These are phyloP conservation scores for Hoplias malabaricus DNA, from an alignment of 2,113 vertebrate genomes.

Conservation along the genomic window DNA sequence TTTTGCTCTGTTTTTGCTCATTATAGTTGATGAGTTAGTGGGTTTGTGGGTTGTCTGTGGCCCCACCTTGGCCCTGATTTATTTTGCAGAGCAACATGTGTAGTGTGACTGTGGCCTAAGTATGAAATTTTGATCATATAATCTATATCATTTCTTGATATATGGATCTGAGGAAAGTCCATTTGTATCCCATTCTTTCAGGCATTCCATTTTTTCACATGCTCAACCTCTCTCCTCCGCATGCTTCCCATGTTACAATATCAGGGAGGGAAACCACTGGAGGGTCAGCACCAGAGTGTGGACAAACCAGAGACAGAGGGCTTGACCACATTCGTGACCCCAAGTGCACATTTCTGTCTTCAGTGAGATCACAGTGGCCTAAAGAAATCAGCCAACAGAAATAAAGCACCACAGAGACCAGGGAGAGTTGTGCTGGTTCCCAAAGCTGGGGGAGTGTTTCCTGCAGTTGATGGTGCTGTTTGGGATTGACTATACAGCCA, in stretches of 20 bases:
- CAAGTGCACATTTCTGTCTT: neutral
- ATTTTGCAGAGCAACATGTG: too few species aligned
- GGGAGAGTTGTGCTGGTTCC: neutral
- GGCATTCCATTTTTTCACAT: neutral
- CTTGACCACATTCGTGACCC: constrained; percentile 20
- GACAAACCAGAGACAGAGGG: constrained; percentile 12
- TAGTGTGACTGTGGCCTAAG: too few species aligned
- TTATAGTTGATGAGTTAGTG: too few species aligned
- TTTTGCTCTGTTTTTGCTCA: too few species aligned
- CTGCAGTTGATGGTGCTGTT: neutral
- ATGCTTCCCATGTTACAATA: constrained; percentile 58
- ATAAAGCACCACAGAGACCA: neutral
- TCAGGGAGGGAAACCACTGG: constrained; percentile 31
- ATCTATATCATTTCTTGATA: neutral
- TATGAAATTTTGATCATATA: neutral
- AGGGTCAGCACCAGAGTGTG: neutral
- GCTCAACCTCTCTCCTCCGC: constrained; percentile 32
- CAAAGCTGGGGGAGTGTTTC: neutral
- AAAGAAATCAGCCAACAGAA: neutral
- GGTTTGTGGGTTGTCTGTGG: too few species aligned
- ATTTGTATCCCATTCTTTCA: neutral
- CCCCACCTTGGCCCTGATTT: too few species aligned
- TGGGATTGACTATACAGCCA: neutral
- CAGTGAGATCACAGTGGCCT: neutral
- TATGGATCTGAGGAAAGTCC: neutral